Evolutionary conservation across 2,113 vertebrate genomes (phyloP), one percentile per base, ranked within the genome.

Genomic region (Dendropsophus ebraccatus): DNA sequence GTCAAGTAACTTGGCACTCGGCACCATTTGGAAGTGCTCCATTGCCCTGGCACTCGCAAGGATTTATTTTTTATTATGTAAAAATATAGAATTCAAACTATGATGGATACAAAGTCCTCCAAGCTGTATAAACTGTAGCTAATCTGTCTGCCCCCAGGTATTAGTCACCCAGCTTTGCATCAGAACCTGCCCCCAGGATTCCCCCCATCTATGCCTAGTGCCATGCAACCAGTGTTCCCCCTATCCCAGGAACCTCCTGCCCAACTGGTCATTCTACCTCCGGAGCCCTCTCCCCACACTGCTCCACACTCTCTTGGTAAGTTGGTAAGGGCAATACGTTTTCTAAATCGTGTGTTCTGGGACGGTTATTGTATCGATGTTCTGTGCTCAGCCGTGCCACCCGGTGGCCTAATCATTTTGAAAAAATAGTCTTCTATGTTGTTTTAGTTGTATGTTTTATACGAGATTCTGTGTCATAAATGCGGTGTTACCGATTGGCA

Each of bases 131-230:
- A 78, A 78, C 47, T 54, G 73, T 77, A 56, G 25, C 41, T 80
- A 17, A 80, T 80, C 14, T 80, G 2, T 11, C 84, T 47, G 58
- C 86, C 81, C 82, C 17, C 92, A 97, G 97, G 97, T 88, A 96
- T 99, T 3, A 93, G 97, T 62, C 97, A 98, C 88, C 94, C 97
- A 0, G 95, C 97, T 54, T 94, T 99, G 87, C 97, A 98, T 91
- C 97, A 98, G 94, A 99, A 98, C 90, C 93, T 99, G 7, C 96
- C 97, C 2, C 97, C 97, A 0, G 95, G 97, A 89, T 98, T 99
- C 89, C 95, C 97, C 0, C 87, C 97, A 47, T 95, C 97, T 4
- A 97, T 99, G 96, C 93, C 96, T 87, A 96, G 96, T 85, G 91
- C 97, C 88, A 92, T 99, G 91, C 97, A 98, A 91, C 94, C 97